Base-by-base conservation (phyloP, 2,113 vertebrate genomes). In the Procavia capensis region DNA sequence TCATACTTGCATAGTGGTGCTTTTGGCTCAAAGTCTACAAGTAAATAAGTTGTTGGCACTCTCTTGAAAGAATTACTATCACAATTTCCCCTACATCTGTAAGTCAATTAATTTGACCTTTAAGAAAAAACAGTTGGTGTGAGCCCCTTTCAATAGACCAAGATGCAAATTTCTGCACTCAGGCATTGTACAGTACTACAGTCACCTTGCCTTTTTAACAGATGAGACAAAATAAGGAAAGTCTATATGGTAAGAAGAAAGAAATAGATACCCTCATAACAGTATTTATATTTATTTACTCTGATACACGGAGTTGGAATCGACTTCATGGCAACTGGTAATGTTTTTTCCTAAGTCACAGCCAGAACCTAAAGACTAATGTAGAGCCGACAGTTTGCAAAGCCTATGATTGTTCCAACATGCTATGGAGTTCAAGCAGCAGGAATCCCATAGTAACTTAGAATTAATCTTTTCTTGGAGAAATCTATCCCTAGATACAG, bases 1-100 rank as follows among this genome's bases (percentile, higher is more conserved):
- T 98, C 98, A 98, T 96, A 97, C 98, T 96, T 98, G 97, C 96
- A 96, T 98, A 98, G 98, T 98, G 90, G 90, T 59, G 34, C 0
- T 96, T 94, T 98, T 98, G 98, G 98, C 98, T 98, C 91, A 11
- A 90, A 97, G 90, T 98, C 95, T 95, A 95, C 96, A 98, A 97
- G 98, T 98, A 98, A 98, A 95, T 95, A 97, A 97, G 95, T 95
- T 96, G 96, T 96, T 98, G 97, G 98, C 91, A 76, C 91, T 93
- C 88, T 97, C 96, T 97, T 96, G 96, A 97, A 98, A 98, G 97
- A 98, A 96, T 98, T 93, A 43, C 96, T 96, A 43, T 79, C 91
- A 45, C 57, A 93, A 84, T 91, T 97, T 92, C 78, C 50, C 78
- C 54, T 95, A 80, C 91, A 81, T 31, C 92, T 94, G 82, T 95